Conservation (phyloP, 2,797 vertebrate species). For the Siniperca obscura region DNA sequence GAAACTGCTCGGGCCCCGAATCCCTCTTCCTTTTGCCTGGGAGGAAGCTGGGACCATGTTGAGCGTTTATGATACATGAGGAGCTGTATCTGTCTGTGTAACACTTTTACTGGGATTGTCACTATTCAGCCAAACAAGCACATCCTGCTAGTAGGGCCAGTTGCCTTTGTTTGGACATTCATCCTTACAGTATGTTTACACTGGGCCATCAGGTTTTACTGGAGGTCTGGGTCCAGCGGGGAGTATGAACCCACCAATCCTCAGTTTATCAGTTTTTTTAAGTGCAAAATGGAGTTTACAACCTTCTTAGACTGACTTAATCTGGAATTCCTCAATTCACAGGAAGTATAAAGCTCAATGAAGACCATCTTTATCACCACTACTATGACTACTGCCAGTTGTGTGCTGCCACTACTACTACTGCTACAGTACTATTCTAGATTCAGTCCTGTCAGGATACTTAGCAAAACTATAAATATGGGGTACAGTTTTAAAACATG, state of each 20-base stretch:
- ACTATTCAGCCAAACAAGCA: slow-evolving; percentile 50
- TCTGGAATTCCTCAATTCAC: slow-evolving; percentile 1
- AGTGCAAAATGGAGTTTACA: slow-evolving; percentile 12
- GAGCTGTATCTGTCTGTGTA: slow-evolving; percentile 62
- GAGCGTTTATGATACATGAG: slow-evolving; percentile 66
- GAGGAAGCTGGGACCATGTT: slow-evolving; percentile 54
- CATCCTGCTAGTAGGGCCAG: slow-evolving; percentile 24
- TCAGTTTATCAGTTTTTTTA: not conserved
- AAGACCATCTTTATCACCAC: not conserved
- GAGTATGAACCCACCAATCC: not conserved
- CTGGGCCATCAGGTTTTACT: slow-evolving; percentile 10
- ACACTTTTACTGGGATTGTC: slow-evolving; percentile 67
- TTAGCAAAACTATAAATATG: not conserved
- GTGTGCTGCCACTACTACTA: not conserved
- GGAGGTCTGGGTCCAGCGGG: not conserved
- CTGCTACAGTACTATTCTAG: not conserved
- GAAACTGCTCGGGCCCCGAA: slow-evolving; percentile 70
- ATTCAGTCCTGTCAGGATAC: not conserved
- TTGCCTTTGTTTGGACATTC: slow-evolving; percentile 35
- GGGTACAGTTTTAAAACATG: not conserved
- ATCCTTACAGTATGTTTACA: slow-evolving; percentile 6
- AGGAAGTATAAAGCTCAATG: not conserved
- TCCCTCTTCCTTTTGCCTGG: slow-evolving; percentile 52
- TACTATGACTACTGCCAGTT: not conserved
- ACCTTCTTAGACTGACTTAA: not conserved